Percentiles rank a stretch among this genome's conserved stretches.
Evolutionary conservation across 1,140 invertebrate genomes (phyloP).

Genomic region (Habropoda laboriosa): DNA sequence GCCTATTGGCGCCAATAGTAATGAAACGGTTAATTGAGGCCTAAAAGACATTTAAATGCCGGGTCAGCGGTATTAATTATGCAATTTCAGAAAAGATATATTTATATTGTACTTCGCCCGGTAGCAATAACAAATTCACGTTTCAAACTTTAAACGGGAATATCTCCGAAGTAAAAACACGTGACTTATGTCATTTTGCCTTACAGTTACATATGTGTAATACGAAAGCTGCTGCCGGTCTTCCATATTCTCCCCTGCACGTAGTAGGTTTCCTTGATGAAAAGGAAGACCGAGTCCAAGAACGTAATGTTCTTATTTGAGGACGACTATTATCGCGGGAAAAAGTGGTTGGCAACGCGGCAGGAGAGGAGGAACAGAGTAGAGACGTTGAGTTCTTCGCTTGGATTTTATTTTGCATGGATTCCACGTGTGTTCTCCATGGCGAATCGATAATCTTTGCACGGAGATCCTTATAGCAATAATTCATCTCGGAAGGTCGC

Average conservation of each 20-base stretch:
- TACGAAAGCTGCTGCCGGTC: slow-evolving; percentile 13
- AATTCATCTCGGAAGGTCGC: slow-evolving; percentile 2
- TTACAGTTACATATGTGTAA: too few relatives aligned
- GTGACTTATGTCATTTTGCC: too few relatives aligned
- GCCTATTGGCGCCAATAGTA: too few relatives aligned
- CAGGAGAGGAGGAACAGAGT: background rate
- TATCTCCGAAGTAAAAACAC: too few relatives aligned
- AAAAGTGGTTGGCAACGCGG: slow-evolving; percentile 52
- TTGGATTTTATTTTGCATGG: slow-evolving; percentile 51
- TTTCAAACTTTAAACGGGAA: too few relatives aligned
- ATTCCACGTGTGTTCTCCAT: slow-evolving; percentile 30
- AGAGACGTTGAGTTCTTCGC: slow-evolving; percentile 47
- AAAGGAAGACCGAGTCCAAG: background rate
- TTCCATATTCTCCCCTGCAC: background rate
- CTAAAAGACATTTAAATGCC: too few relatives aligned
- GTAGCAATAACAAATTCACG: too few relatives aligned
- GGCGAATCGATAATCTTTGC: slow-evolving; percentile 46
- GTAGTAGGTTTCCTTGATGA: slow-evolving; percentile 9
- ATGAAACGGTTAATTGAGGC: too few relatives aligned
- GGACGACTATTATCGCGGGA: slow-evolving; percentile 42
- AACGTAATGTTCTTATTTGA: slow-evolving; percentile 13
- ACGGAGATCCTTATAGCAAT: slow-evolving; percentile 20
- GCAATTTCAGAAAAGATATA: too few relatives aligned
- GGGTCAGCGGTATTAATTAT: too few relatives aligned
- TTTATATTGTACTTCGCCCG: too few relatives aligned